Evolutionary conservation across 2,113 vertebrate species (phyloP).

Genomic region (Tyrannus savana): DNA sequence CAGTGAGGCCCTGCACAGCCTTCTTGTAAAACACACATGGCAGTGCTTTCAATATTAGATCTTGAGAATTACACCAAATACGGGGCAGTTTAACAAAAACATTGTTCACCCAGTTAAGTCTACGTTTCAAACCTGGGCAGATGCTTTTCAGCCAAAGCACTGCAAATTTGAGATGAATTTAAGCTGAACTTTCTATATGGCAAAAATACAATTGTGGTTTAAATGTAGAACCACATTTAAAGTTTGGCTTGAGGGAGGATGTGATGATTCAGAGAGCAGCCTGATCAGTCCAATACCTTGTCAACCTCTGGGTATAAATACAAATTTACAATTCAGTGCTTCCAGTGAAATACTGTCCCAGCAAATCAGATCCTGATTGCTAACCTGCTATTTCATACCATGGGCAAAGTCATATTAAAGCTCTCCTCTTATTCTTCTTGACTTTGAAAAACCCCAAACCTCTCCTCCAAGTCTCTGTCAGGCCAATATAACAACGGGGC

Average conservation of each 20-base stretch:
- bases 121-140: neutral
- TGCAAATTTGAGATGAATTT: fast-evolving
- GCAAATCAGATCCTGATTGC: neutral
- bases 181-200: neutral
- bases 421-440: neutral
- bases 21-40: neutral
- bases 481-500: neutral
- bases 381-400: neutral
- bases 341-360: neutral
- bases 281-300: neutral
- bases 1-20: neutral
- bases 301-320: neutral
- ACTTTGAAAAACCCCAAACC: neutral
- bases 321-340: neutral
- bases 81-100: fast-evolving
- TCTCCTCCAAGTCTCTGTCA: neutral
- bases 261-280: neutral
- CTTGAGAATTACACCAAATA: neutral
- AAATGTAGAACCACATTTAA: neutral
- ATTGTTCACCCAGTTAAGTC: neutral
- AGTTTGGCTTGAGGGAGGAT: neutral
- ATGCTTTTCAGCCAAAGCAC: neutral
- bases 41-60: neutral
- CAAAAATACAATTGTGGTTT: neutral
- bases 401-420: neutral